Percentiles rank a stretch among this genome's conserved stretches.
phyloP scores from a whole-genome alignment of 2,113 vertebrate genomes.

The Callithrix jacchus region DNA sequence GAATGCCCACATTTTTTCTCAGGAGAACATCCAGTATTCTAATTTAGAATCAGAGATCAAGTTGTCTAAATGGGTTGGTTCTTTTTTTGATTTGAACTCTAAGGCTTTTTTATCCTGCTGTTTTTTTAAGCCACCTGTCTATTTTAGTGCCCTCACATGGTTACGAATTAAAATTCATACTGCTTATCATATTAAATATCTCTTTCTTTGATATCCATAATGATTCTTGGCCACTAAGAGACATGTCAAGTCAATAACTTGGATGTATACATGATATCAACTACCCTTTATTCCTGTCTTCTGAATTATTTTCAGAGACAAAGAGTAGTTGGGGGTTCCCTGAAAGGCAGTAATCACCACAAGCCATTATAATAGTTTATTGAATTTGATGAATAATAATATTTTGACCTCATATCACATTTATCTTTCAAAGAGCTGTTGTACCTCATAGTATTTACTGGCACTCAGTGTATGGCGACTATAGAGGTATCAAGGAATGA shows the following conservation, averaged over 20 bases:
- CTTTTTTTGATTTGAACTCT: not conserved
- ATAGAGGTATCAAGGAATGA: not conserved
- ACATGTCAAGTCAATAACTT: not conserved
- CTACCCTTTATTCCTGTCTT: not conserved
- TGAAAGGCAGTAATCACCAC: constrained; percentile 44
- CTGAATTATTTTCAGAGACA: not conserved
- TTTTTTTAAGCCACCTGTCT: not conserved
- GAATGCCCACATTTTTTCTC: not conserved
- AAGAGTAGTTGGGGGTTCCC: not conserved
- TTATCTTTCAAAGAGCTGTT: not conserved
- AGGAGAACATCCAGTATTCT: not conserved
- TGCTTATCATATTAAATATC: not conserved
- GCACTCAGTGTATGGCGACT: not conserved
- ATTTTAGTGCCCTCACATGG: not conserved
- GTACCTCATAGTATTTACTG: not conserved
- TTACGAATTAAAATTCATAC: not conserved
- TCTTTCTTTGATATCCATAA: not conserved
- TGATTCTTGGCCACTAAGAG: not conserved
- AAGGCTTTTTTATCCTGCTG: not conserved
- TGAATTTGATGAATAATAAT: not conserved
- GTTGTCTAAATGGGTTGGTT: not conserved
- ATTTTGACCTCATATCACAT: not conserved
- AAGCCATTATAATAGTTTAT: constrained; percentile 1
- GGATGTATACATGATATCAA: not conserved
- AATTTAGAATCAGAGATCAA: not conserved